Percentiles rank a stretch among this genome's conserved stretches.
Evolutionary conservation across 2,888 invertebrate genomes (phyloP).

Genomic region (Rhingia rostrata): DNA sequence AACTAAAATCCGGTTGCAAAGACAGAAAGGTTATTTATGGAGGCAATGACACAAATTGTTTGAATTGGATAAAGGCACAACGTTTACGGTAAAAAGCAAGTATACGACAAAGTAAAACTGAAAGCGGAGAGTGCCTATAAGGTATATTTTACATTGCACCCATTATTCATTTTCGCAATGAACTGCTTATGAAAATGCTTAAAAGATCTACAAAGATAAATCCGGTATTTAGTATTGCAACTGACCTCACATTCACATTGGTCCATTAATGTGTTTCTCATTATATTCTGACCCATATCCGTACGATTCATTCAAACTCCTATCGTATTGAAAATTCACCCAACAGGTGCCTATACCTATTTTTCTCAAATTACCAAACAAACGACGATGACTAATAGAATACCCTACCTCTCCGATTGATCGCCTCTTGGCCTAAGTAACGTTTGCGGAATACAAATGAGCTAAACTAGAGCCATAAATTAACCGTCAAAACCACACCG

Average conservation of each 20-base stretch:
- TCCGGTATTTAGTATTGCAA: no score
- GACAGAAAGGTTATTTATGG: neutral
- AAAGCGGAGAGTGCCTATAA: no score
- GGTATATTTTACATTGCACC: no score
- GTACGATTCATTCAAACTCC: no score
- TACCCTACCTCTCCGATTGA: constrained; percentile 8
- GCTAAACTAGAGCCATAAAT: constrained; percentile 58
- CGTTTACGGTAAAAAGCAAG: no score
- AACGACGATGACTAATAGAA: constrained; percentile 48
- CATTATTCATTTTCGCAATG: no score
- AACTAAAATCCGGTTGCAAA: constrained; percentile 13
- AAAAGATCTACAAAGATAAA: no score
- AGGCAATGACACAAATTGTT: neutral
- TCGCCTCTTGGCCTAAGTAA: neutral
- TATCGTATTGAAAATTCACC: neutral
- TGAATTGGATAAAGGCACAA: neutral
- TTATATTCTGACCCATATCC: no score
- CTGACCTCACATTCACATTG: no score
- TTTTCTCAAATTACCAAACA: constrained; percentile 44
- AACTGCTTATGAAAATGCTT: no score
- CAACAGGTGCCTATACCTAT: constrained; percentile 15
- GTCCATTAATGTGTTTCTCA: no score
- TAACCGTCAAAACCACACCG: constrained; percentile 24
- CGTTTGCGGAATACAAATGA: constrained; percentile 52
- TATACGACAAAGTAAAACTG: no score